A percentile compares a stretch with the other conserved stretches of the same genome.
Conservation (phyloP, 2,797 vertebrate genomes). For the Paguma larvata region DNA sequence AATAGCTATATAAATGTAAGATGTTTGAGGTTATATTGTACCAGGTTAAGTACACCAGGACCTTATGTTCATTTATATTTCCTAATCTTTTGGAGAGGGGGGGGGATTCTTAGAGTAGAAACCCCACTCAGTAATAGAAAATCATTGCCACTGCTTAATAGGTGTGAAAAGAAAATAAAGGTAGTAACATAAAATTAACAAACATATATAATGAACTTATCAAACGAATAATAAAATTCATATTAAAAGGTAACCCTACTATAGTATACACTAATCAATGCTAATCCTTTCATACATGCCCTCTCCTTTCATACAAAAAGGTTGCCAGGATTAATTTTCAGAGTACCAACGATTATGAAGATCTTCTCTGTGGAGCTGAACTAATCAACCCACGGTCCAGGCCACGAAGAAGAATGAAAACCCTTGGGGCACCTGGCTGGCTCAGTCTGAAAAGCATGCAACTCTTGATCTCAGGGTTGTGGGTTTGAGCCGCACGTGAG, state of each 20-base stretch:
- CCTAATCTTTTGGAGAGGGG: neutral
- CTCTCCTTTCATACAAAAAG: neutral
- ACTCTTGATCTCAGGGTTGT: no score
- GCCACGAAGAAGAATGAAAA: constrained; percentile 20
- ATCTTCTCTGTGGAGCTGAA: neutral
- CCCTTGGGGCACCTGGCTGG: neutral
- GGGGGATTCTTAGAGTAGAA: neutral
- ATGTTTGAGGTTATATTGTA: neutral
- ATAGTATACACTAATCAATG: neutral
- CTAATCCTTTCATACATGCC: neutral
- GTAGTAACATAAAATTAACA: neutral
- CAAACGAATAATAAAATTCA: constrained; percentile 9
- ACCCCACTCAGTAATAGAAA: neutral
- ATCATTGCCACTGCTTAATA: neutral
- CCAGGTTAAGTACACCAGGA: constrained; percentile 25
- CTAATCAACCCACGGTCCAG: neutral
- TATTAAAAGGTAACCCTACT: neutral
- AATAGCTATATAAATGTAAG: constrained; percentile 43
- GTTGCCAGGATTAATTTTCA: neutral
- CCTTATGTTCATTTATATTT: neutral
- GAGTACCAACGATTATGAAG: neutral
- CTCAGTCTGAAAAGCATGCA: no score
- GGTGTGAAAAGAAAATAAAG: constrained; percentile 48
- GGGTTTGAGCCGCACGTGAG: no score
- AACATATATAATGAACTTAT: neutral